phyloP scores from a whole-genome alignment of 1,140 invertebrate species.

The Meloidogyne floridensis region DNA sequence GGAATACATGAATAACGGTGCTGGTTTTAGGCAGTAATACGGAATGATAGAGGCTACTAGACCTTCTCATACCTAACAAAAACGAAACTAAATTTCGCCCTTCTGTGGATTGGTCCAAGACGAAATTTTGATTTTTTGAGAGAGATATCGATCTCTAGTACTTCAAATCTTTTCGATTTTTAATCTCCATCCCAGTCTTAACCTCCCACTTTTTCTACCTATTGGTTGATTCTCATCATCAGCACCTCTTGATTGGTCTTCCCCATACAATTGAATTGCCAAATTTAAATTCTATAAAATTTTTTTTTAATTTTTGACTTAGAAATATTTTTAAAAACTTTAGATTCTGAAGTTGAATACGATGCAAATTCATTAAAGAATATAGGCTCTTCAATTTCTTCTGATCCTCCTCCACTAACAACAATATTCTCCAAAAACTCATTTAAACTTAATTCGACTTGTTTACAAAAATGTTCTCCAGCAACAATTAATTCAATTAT shows the following conservation, averaged over 20 bases:
- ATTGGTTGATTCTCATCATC: background rate
- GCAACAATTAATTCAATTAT: constrained; percentile 30
- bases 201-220: too few species aligned
- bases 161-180: too few species aligned
- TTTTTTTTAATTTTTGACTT: background rate
- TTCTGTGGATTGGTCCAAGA: too few species aligned
- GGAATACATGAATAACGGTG: too few species aligned
- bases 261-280: background rate
- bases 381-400: background rate
- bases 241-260: constrained; percentile 14
- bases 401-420: background rate
- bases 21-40: too few species aligned
- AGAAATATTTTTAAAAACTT: background rate
- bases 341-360: background rate
- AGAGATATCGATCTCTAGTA: too few species aligned
- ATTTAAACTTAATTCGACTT: constrained; percentile 1
- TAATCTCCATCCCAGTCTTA: too few species aligned
- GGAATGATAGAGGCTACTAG: too few species aligned
- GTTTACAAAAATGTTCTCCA: constrained; percentile 8
- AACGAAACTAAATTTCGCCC: too few species aligned
- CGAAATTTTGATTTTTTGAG: too few species aligned
- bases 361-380: constrained; percentile 24
- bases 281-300: background rate
- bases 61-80: too few species aligned
- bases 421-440: constrained; percentile 10